Base-by-base conservation (phyloP, 2,113 vertebrate species). In the Eclectus roratus region DNA sequence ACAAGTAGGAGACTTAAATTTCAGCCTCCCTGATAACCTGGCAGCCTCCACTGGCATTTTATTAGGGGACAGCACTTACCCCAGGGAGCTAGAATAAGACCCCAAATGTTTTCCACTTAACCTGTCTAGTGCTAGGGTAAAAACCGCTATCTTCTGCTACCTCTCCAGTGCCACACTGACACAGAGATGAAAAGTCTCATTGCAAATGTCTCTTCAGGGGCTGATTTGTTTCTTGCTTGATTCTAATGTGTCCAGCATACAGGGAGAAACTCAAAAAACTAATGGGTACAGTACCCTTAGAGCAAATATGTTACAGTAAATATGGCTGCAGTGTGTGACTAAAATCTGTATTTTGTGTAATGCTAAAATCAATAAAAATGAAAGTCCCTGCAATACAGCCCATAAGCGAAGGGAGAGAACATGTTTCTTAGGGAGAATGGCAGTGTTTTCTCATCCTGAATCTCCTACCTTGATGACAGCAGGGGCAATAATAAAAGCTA, bases 111-210 rank as follows among this genome's bases (percentile, higher is more conserved):
- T 82, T 91, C 49, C 52, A 47, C 43, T 61, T 37, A 6, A 66
- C 70, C 35, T 56, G 5, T 10, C 50, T 52, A 5, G 39, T 86
- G 56, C 13, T 6, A 25, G 44, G 43, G 14, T 78, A 44, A 58
- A 80, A 83, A 47, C 43, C 44, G 10, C 61, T 63, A 0, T 70
- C 31, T 73, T 47, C 0, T 2, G 16, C 72, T 72, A 3, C 72
- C 8, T 50, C 9, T 17, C 72, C 58, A 20, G 20, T 28, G 69
- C 47, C 49, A 39, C 33, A 52, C 78, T 71, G 61, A 72, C 23
- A 17, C 17, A 25, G 70, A 47, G 39, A 69, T 58, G 21, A 61
- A 20, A 82, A 83, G 64, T 65, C 85, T 89, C 49, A 3, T 21
- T 66, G 44, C 58, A 43, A 44, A 83, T 76, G 64, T 46, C n/a